Evolutionary conservation across 2,113 vertebrate species (phyloP).

Genomic region (cat (Felis catus)): DNA sequence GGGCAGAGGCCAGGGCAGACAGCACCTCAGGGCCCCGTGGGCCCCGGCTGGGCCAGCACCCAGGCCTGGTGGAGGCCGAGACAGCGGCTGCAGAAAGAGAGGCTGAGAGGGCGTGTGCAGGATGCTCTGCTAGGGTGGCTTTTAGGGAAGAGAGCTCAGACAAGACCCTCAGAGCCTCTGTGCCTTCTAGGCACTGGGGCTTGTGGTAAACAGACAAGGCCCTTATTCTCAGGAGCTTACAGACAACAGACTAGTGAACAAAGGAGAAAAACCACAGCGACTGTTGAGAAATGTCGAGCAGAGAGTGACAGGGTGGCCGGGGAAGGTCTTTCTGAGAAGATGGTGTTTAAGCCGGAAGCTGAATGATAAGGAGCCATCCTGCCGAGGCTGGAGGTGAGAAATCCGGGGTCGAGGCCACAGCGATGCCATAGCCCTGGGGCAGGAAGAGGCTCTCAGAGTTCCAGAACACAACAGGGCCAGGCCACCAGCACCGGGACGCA

Average conservation of each 20-base stretch:
- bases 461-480: background rate
- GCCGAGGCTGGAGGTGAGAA: background rate
- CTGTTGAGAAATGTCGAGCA: background rate
- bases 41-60: background rate
- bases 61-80: rapidly evolving
- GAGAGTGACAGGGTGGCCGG: too few relatives aligned
- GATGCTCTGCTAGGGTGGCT: background rate
- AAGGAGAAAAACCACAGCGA: background rate
- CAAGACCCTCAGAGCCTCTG: background rate
- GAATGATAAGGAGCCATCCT: background rate
- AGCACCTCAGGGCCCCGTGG: background rate
- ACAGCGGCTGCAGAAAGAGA: background rate
- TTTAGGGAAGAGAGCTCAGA: background rate
- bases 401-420: too few relatives aligned
- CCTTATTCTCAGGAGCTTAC: background rate
- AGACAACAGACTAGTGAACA: background rate
- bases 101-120: rapidly evolving
- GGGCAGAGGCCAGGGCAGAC: background rate
- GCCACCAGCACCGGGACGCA: background rate
- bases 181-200: background rate
- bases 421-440: background rate
- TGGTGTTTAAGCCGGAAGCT: background rate
- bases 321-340: background rate
- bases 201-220: background rate
- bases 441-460: background rate